Evolutionary conservation across 2,888 invertebrate genomes (phyloP).

Genomic region (Galerucella calmariensis): DNA sequence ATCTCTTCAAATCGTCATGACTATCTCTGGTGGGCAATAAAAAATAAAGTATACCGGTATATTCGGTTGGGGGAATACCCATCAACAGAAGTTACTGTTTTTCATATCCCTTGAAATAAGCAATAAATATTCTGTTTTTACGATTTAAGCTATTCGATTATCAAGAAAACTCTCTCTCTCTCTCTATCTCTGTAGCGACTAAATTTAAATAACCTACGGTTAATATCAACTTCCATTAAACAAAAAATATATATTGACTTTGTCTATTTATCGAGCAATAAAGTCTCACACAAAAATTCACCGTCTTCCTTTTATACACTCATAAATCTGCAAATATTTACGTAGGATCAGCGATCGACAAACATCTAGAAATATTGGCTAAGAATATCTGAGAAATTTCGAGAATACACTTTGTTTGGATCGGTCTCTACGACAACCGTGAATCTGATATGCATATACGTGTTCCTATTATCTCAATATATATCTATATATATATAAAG

Average conservation of each 20-base stretch:
- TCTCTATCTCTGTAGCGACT: no score
- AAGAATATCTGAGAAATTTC: constrained; percentile 36
- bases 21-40: constrained; percentile 35
- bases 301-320: constrained; percentile 41
- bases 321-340: constrained; percentile 53
- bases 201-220: no score
- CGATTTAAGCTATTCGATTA: not conserved
- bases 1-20: constrained; percentile 39
- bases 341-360: constrained; percentile 50
- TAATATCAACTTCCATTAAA: no score
- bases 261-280: constrained; percentile 26
- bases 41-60: constrained; percentile 28
- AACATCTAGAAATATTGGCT: constrained; percentile 43
- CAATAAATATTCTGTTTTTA: not conserved
- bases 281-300: constrained; percentile 34
- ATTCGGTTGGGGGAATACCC: constrained; percentile 32
- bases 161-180: not conserved
- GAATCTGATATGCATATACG: constrained; percentile 14
- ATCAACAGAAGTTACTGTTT: constrained; percentile 36
- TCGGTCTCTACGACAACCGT: constrained; percentile 20
- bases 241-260: constrained; percentile 13
- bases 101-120: constrained; percentile 24
- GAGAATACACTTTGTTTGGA: constrained; percentile 34
- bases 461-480: constrained; percentile 18
- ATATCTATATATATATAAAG: not conserved